phyloP scores from a whole-genome alignment of 2,113 vertebrate genomes.

The Sisor rabdophorus region DNA sequence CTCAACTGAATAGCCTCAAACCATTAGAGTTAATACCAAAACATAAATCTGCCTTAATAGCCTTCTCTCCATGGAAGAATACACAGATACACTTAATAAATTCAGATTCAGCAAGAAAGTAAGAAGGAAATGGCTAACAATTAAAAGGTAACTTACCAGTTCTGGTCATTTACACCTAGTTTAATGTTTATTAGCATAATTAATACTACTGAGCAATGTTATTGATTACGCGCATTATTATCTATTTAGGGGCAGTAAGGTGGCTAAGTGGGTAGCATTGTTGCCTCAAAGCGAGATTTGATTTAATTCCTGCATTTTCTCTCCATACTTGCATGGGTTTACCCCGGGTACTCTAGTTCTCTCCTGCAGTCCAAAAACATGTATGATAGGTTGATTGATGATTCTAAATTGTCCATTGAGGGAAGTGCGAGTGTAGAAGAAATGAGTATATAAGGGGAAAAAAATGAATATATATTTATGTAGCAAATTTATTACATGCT shows the following conservation, averaged over 20 bases:
- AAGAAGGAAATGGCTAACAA: slow-evolving; percentile 20
- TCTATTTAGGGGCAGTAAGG: too few species aligned
- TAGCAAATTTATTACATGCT: neutral
- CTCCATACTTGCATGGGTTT: neutral
- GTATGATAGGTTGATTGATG: too few species aligned
- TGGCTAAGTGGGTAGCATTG: neutral
- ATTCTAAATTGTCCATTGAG: too few species aligned
- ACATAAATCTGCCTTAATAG: slow-evolving; percentile 38
- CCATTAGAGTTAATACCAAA: slow-evolving; percentile 14
- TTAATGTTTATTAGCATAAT: neutral
- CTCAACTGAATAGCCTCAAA: slow-evolving; percentile 20
- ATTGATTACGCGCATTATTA: too few species aligned
- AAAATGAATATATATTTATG: too few species aligned
- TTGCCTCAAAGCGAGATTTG: too few species aligned
- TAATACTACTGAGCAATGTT: neutral
- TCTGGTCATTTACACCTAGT: neutral
- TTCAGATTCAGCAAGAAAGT: slow-evolving; percentile 30
- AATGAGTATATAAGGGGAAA: too few species aligned
- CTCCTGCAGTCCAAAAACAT: too few species aligned
- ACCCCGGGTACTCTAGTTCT: too few species aligned
- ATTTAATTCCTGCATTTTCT: neutral
- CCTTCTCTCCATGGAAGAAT: slow-evolving; percentile 1
- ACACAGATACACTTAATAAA: slow-evolving; percentile 27
- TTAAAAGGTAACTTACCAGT: neutral
- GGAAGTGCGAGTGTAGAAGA: too few species aligned